Evolutionary conservation across 2,888 invertebrate genomes (phyloP).

Genomic region (Clusia tigrina): DNA sequence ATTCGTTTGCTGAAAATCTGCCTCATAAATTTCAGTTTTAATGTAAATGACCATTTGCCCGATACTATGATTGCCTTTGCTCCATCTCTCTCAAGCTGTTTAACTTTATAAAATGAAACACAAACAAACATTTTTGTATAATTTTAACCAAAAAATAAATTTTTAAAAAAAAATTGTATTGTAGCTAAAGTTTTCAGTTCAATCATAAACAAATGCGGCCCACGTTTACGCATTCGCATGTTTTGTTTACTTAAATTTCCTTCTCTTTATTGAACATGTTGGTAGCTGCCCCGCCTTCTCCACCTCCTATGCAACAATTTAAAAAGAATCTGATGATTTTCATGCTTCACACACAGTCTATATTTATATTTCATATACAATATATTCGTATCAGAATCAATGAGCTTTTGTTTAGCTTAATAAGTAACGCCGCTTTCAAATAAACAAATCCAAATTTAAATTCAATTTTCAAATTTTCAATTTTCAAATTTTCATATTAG

Average conservation of each 20-base stretch:
- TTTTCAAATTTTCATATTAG: too few species aligned
- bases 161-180: too few species aligned
- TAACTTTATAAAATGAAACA: background rate
- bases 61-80: background rate
- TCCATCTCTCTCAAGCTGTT: background rate
- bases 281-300: too few species aligned
- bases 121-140: background rate
- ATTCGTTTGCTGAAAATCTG: background rate
- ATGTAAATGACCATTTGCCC: conserved; percentile 14
- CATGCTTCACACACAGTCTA: background rate
- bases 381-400: background rate
- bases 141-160: background rate
- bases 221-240: background rate
- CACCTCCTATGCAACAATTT: too few species aligned
- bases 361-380: background rate
- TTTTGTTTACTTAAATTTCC: background rate
- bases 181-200: background rate
- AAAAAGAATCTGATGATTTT: too few species aligned
- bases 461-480: too few species aligned
- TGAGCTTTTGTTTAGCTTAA: background rate
- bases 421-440: background rate
- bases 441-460: too few species aligned
- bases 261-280: background rate
- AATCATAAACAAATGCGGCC: background rate
- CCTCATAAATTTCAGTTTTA: conserved; percentile 6